A percentile compares a stretch with the other conserved stretches of the same genome.
Evolutionary conservation across 2,797 vertebrate species (phyloP).

Genomic region (Syngnathus acus): DNA sequence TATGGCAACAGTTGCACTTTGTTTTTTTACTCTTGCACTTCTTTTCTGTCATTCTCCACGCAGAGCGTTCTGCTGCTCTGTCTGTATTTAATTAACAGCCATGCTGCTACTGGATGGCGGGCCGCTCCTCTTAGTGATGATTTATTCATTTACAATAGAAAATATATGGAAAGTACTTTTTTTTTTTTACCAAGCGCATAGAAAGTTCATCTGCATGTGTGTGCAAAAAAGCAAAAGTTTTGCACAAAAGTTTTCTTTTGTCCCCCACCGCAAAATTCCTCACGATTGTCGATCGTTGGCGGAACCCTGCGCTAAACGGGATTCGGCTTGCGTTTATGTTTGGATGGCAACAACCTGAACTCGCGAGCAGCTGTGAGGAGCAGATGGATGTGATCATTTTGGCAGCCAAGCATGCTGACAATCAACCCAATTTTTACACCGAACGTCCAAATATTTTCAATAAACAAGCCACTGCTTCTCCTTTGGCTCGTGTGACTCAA

Average conservation of each 20-base stretch:
- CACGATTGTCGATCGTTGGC: neutral
- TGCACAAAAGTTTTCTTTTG: neutral
- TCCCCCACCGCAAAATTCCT: too few species aligned
- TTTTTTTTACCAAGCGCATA: too few species aligned
- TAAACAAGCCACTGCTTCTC: neutral
- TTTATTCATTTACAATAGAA: neutral
- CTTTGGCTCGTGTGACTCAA: neutral
- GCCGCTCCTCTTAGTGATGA: neutral
- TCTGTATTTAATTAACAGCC: neutral
- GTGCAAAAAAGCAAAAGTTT: too few species aligned
- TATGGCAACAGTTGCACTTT: neutral
- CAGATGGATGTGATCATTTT: conserved; percentile 5
- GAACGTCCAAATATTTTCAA: neutral
- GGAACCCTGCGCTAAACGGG: neutral
- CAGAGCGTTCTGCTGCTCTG: neutral
- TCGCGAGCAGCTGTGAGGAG: neutral
- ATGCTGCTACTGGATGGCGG: neutral
- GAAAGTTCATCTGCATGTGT: too few species aligned
- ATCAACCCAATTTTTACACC: conserved; percentile 1
- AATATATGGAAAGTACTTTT: neutral
- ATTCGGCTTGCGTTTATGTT: neutral
- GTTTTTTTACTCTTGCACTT: neutral
- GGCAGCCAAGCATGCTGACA: neutral
- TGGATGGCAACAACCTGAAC: neutral
- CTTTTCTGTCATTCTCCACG: neutral